Conservation (phyloP, 2,113 vertebrate species). For the Aptenodytes forsteri region DNA sequence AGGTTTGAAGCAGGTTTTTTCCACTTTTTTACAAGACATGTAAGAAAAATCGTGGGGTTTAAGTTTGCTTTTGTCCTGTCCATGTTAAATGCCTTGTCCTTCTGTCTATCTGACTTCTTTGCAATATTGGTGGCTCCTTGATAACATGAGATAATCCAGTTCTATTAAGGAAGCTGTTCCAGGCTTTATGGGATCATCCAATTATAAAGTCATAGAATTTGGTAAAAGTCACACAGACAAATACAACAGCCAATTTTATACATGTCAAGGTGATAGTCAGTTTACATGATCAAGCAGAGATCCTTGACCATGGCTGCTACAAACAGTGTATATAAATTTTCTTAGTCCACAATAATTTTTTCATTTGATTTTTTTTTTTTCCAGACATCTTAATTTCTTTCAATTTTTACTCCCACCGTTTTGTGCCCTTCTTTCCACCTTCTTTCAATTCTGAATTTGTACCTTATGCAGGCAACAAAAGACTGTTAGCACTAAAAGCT, state of each 20-base stretch:
- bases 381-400: not conserved
- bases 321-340: not conserved
- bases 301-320: not conserved
- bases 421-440: not conserved
- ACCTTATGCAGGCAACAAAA: not conserved
- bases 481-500: not conserved
- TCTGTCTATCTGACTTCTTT: not conserved
- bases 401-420: not conserved
- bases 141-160: not conserved
- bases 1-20: not conserved
- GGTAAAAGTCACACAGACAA: not conserved
- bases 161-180: not conserved
- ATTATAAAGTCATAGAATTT: not conserved
- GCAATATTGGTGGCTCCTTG: not conserved
- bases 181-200: not conserved
- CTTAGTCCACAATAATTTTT: not conserved
- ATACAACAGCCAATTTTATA: not conserved
- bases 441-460: not conserved
- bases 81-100: not conserved
- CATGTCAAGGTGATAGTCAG: not conserved
- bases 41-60: not conserved
- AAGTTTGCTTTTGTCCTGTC: not conserved
- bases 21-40: not conserved
- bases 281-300: not conserved
- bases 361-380: not conserved